Base-by-base conservation (phyloP, 2,797 vertebrate genomes). In the Botia kubotai region DNA sequence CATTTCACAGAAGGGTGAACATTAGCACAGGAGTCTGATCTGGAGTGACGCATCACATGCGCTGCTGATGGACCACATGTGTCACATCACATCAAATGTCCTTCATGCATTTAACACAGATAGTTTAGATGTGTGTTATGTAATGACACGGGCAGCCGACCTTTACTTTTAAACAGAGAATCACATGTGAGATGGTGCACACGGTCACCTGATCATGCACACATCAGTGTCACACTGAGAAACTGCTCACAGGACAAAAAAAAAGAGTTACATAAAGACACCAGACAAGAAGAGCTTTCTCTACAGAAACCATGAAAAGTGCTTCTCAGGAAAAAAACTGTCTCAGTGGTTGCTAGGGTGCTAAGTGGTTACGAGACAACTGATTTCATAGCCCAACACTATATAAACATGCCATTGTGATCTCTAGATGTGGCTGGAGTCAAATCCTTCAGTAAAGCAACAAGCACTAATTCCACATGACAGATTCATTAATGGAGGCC, bases 81-180 rank as follows among this genome's bases (percentile, higher is more conserved):
- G 1, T 57, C 50, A 43, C n/a, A n/a, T 48, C 4, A 43, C 19
- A 4, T 67, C 39, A 67, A 68, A 55, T 26, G 23, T 55, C 12
- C 13, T 43, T n/a, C 58, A 21, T 55, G 50, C 50, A 62, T 58
- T 73, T 57, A 53, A 58, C 53, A 48, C 12, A 33, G 53, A 33
- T 16, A 0, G 2, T 13, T 17, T 76, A 13, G 6, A 11, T 17
- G 48, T 17, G 19, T 43, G 36, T n/a, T 1, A 17, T 6, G 2
- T n/a, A 19, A 33, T 29, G 26, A 63, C 43, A 62, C 53, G 36
- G 57, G 23, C 55, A 70, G 50, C 66, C 33, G 55, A 78, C 69
- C 60, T 62, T 48, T 21, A 55, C 69, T 60, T 62, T 48, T 21
- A 55, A 46, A 70, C 36, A 8, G 58, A 79, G 57, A 69, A 26